phyloP scores from a whole-genome alignment of 2,888 invertebrate genomes.

The Dicycla oo region DNA sequence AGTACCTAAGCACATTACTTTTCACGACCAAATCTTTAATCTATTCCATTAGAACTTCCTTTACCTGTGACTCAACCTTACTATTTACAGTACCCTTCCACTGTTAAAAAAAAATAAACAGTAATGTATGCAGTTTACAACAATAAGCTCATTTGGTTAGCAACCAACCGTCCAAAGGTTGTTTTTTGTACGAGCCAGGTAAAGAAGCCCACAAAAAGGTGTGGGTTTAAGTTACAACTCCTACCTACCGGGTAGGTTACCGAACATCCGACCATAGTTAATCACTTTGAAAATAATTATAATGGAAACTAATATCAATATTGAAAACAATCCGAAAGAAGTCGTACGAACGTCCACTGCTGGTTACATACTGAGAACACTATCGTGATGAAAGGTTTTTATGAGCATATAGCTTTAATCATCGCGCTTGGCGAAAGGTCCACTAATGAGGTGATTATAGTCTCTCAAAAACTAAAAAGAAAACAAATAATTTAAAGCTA shows the following conservation, averaged over 20 bases:
- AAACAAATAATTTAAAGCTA: background rate
- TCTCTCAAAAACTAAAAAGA: background rate
- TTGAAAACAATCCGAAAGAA: background rate
- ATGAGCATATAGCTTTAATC: background rate
- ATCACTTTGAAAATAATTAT: background rate
- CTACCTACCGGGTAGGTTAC: slow-evolving; percentile 7
- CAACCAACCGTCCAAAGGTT: slow-evolving; percentile 43
- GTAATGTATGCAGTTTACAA: slow-evolving; percentile 50
- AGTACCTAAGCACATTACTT: background rate
- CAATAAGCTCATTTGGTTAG: slow-evolving; percentile 53
- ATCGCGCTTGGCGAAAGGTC: background rate
- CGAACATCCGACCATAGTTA: slow-evolving; percentile 9
- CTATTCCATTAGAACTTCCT: background rate
- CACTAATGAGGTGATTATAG: background rate
- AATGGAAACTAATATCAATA: background rate
- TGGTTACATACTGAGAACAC: background rate
- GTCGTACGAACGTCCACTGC: background rate
- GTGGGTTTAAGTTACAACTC: slow-evolving; percentile 37
- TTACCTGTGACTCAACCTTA: slow-evolving; percentile 10
- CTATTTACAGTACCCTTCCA: slow-evolving; percentile 1
- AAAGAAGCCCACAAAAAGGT: slow-evolving; percentile 51
- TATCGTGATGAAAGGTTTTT: background rate
- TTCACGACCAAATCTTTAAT: background rate
- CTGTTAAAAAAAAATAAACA: slow-evolving; percentile 14
- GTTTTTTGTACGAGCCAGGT: slow-evolving; percentile 47